A percentile compares a stretch with the other conserved stretches of the same genome.
Conservation (phyloP, 2,797 vertebrate genomes). For the Scarus forsteni region DNA sequence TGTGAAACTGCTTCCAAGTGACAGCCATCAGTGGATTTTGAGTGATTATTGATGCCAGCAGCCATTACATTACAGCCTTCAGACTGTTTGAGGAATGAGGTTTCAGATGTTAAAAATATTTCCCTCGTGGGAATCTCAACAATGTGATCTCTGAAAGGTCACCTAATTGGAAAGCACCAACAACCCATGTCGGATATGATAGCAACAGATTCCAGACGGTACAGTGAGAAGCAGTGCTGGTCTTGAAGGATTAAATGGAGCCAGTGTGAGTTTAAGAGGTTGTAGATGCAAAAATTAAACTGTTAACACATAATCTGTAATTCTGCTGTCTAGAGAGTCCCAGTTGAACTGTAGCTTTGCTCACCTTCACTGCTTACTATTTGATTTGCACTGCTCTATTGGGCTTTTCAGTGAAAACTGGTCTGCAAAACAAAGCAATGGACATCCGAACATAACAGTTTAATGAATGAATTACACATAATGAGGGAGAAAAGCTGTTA, state of each 20-base stretch:
- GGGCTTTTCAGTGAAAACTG: no score
- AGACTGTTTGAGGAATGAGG: constrained; percentile 7
- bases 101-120: constrained; percentile 12
- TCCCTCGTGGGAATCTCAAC: constrained; percentile 36
- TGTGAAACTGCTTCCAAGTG: constrained; percentile 31
- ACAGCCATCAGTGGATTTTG: constrained; percentile 22
- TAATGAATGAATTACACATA: no score
- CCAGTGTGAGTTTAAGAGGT: no score
- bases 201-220: constrained; percentile 3
- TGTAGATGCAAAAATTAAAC: no score
- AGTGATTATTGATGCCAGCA: constrained; percentile 29
- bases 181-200: constrained; percentile 2
- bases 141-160: constrained; percentile 43
- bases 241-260: neutral
- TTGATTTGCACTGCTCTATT: no score
- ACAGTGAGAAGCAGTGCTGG: neutral
- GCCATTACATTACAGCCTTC: constrained; percentile 25
- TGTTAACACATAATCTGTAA: no score
- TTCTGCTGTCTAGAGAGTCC: no score
- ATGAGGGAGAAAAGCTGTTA: no score
- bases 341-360: no score
- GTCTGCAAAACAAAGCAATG: no score
- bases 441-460: no score
- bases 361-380: no score
- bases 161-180: constrained; percentile 13